Conservation (phyloP, 2,797 vertebrate species). For the Sphaeramia orbicularis region DNA sequence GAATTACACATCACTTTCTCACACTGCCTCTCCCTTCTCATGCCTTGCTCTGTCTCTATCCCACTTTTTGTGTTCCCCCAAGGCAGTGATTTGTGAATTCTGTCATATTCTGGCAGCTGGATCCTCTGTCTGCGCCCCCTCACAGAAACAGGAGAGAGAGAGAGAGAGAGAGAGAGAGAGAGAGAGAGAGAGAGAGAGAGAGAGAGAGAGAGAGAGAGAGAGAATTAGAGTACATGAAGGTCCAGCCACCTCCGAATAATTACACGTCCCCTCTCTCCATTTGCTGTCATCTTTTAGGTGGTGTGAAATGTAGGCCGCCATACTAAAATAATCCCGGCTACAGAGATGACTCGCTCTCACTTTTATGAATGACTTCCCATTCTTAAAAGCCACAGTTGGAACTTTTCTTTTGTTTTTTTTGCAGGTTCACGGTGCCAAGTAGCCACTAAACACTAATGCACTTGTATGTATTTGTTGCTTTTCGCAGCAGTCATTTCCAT, state of each 20-base stretch:
- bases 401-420: background rate
- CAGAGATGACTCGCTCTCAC: constrained; percentile 38
- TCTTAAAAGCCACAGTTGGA: constrained; percentile 21
- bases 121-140: constrained; percentile 62
- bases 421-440: background rate
- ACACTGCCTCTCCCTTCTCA: background rate
- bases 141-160: constrained; percentile 45
- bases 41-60: constrained; percentile 9
- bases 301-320: constrained; percentile 68
- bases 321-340: constrained; percentile 66
- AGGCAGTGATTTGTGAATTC: constrained; percentile 75
- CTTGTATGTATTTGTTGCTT: background rate
- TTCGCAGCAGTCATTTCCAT: too few species aligned
- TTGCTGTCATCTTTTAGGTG: constrained; percentile 68
- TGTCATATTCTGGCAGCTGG: constrained; percentile 71
- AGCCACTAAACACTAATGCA: background rate
- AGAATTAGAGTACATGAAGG: constrained; percentile 45
- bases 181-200: constrained; percentile 39
- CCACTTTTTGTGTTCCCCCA: constrained; percentile 44
- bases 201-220: constrained; percentile 32
- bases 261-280: constrained; percentile 60
- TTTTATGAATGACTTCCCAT: constrained; percentile 63
- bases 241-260: constrained; percentile 71
- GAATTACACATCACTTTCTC: constrained; percentile 5
- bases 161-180: constrained; percentile 30